Evolutionary conservation across 2,113 vertebrate genomes (phyloP).

Genomic region (Isurus oxyrinchus): DNA sequence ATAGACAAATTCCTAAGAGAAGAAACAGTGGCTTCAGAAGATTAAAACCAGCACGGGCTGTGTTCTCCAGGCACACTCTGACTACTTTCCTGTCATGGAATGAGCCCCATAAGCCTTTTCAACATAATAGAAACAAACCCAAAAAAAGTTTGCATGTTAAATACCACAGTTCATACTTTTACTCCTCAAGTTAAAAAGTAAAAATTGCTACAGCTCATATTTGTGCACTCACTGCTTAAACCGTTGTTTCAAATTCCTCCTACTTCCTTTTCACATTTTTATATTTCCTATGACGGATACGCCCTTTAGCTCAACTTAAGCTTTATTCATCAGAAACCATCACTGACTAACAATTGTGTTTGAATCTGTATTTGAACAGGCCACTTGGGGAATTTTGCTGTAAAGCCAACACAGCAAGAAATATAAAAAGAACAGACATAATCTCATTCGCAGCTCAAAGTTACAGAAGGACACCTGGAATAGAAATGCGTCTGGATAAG

Average conservation of each 20-base stretch:
- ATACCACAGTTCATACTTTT: neutral
- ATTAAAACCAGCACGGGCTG: slow-evolving; percentile 31
- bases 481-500: slow-evolving; percentile 45
- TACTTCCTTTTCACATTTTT: slow-evolving; percentile 34
- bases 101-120: neutral
- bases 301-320: slow-evolving; percentile 39
- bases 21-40: slow-evolving; percentile 37
- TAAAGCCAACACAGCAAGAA: slow-evolving; percentile 46
- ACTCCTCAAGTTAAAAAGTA: neutral
- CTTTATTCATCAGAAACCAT: slow-evolving; percentile 45
- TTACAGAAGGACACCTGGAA: slow-evolving; percentile 47
- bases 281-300: slow-evolving; percentile 32
- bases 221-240: slow-evolving; percentile 20
- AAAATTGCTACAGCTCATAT: neutral
- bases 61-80: slow-evolving; percentile 14
- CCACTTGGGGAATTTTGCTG: slow-evolving; percentile 44
- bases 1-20: slow-evolving; percentile 39
- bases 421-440: slow-evolving; percentile 47
- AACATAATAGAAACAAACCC: neutral
- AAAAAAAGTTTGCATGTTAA: neutral
- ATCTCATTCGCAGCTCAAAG: slow-evolving; percentile 47
- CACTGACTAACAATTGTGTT: slow-evolving; percentile 41
- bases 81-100: slow-evolving; percentile 18
- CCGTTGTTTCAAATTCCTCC: slow-evolving; percentile 36
- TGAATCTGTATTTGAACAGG: slow-evolving; percentile 48